Evolutionary conservation across 1,140 invertebrate genomes (phyloP).

Genomic region (Megalopta genalis): DNA sequence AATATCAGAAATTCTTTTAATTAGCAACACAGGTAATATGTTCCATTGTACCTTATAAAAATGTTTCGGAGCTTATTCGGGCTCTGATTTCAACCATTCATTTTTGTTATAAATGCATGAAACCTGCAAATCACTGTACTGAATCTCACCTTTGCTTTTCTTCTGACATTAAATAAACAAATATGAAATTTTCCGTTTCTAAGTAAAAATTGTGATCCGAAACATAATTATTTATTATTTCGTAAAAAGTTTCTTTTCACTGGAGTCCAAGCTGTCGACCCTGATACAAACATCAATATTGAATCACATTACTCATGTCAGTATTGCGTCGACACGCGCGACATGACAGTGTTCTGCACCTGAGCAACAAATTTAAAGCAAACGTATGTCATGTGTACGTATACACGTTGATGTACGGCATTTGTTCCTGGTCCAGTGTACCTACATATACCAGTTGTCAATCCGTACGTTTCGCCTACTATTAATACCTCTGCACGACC

Average conservation of each 20-base stretch:
- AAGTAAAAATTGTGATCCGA: too few species aligned
- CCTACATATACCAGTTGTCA: conserved; percentile 66
- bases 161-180: too few species aligned
- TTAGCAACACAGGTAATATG: too few species aligned
- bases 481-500: not conserved
- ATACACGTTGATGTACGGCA: conserved; percentile 5
- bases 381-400: conserved; percentile 33
- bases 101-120: too few species aligned
- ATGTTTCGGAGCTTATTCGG: too few species aligned
- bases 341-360: not conserved
- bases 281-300: conserved; percentile 51
- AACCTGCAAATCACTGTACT: too few species aligned
- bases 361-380: conserved; percentile 50
- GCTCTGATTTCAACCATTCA: too few species aligned
- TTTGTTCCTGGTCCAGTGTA: conserved; percentile 30
- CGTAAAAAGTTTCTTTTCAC: not conserved
- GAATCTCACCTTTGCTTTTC: too few species aligned
- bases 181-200: too few species aligned
- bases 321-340: conserved; percentile 10
- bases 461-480: conserved; percentile 30
- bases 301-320: conserved; percentile 28
- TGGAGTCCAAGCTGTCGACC: not conserved
- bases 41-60: too few species aligned
- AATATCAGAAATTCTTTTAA: too few species aligned
- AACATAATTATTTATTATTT: not conserved